These are phyloP conservation scores for Aspidiotus rigidus DNA, from an alignment of 2,888 invertebrate species.

Conservation along the genomic window DNA sequence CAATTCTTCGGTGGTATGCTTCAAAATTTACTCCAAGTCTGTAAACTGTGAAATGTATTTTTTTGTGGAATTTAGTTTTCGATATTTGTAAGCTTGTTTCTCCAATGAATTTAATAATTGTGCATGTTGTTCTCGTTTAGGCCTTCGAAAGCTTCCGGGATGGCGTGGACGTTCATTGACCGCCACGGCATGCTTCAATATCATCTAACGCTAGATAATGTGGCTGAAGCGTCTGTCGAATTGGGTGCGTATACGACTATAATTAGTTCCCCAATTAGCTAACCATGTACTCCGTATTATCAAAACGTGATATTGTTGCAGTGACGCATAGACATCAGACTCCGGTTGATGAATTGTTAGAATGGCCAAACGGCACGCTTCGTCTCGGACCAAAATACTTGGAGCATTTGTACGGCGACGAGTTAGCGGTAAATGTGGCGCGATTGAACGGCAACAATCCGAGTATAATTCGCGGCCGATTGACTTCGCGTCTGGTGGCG, in stretches of 20 bases:
- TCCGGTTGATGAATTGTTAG: constrained; percentile 5
- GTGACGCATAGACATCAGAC: constrained; percentile 19
- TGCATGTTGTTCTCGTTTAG: not conserved
- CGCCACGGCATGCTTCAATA: constrained; percentile 68
- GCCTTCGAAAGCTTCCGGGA: constrained; percentile 47
- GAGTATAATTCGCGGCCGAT: constrained; percentile 57
- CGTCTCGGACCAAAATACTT: constrained; percentile 69
- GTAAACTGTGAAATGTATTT: no score
- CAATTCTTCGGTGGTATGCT: no score
- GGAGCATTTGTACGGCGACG: constrained; percentile 72
- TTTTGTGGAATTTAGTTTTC: no score
- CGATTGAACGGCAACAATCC: constrained; percentile 28
- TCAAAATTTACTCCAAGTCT: no score
- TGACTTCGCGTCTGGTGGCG: constrained; percentile 60
- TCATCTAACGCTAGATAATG: constrained; percentile 53
- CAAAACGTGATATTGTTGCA: not conserved
- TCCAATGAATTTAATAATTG: not conserved
- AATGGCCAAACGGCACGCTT: constrained; percentile 60
- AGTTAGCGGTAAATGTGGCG: constrained; percentile 66
- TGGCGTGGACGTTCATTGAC: constrained; percentile 70
- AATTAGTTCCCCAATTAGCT: no score
- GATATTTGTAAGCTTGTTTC: no score
- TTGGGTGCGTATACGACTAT: constrained; percentile 13
- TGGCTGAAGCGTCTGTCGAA: constrained; percentile 36
- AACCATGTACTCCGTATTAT: not conserved